Base-by-base conservation (phyloP, 2,797 vertebrate genomes). In the Paedocypris micromegethes region DNA sequence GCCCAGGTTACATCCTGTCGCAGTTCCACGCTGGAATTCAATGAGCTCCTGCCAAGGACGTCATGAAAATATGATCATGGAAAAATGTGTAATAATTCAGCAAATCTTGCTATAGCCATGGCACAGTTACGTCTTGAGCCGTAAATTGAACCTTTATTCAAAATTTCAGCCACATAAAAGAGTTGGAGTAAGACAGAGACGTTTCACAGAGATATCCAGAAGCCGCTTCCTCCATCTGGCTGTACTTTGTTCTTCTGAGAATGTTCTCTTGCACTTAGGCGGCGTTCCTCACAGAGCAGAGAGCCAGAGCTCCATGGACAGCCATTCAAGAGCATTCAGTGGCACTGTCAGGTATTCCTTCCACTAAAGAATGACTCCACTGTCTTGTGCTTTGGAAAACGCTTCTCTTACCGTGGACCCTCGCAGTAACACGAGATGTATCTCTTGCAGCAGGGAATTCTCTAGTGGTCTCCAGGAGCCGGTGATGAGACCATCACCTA, bases 281-380 rank as follows among this genome's bases (percentile, higher is more conserved):
- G 72, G 66, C 5, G 2, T 78, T 68, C 40, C 72, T 64, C 79
- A 80, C 72, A 80, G 83, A 72, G 53, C 70, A 3, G 71, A 77
- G 68, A 85, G 58, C 72, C 86, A 83, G 50, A 85, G 53, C 76
- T 60, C 40, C 41, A 1, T 78, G 74, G 49, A 66, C 55, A 77
- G 58, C 70, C 80, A 81, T 70, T 79, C 80, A 3, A 41, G 70
- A 0, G 53, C 42, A 59, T 64, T 70, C 60, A 85, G 83, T 3
- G 75, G 82, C 61, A 75, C 77, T 66, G 80, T 85, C 83, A 89
- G 88, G 90, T 90, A 77, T 82, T 47, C 70, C 47, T 23, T 6
- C 42, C 5, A 6, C 47, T 55, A 38, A 54, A 70, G 61, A 68
- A 61, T 64, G 52, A 60, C 54, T 65, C 51, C 49, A 58, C n/a